These are phyloP conservation scores for Odontocolon sp. DNA, from an alignment of 2,888 invertebrate genomes.

Conservation along the genomic window DNA sequence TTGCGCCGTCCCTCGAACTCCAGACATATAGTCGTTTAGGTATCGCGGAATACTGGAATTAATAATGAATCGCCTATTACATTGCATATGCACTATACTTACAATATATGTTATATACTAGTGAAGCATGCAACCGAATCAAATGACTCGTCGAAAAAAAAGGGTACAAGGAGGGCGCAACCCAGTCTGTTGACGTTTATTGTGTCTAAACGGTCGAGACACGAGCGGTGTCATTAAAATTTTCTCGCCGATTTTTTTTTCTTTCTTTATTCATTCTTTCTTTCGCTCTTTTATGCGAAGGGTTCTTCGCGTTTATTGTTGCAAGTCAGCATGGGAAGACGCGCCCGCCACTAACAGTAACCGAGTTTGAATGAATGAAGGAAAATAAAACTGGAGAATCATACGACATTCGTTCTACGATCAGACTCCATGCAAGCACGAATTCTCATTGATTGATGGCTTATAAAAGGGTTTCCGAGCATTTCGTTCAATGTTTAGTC, in stretches of 20 bases:
- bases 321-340: conserved; percentile 77
- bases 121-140: conserved; percentile 63
- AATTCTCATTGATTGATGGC: conserved; percentile 76
- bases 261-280: conserved; percentile 51
- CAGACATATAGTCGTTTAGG: conserved; percentile 15
- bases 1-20: conserved; percentile 55
- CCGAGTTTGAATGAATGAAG: conserved; percentile 43
- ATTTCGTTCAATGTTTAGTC: conserved; percentile 73
- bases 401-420: conserved; percentile 64
- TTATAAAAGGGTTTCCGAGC: conserved; percentile 75
- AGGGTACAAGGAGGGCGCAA: conserved; percentile 70
- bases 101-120: conserved; percentile 19
- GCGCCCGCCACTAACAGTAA: conserved; percentile 44
- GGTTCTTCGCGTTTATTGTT: conserved; percentile 69
- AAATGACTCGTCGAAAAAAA: conserved; percentile 75
- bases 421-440: conserved; percentile 62
- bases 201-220: conserved; percentile 76
- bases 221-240: conserved; percentile 74
- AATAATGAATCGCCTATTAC: conserved; percentile 67
- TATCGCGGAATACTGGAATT: conserved; percentile 49
- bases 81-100: conserved; percentile 49
- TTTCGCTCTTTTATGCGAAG: conserved; percentile 55
- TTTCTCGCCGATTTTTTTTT: conserved; percentile 66
- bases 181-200: conserved; percentile 78
- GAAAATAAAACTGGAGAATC: conserved; percentile 51